Percentiles rank a stretch among this genome's conserved stretches.
Evolutionary conservation across 2,888 invertebrate genomes (phyloP).

Genomic region (Cephus spinipes): DNA sequence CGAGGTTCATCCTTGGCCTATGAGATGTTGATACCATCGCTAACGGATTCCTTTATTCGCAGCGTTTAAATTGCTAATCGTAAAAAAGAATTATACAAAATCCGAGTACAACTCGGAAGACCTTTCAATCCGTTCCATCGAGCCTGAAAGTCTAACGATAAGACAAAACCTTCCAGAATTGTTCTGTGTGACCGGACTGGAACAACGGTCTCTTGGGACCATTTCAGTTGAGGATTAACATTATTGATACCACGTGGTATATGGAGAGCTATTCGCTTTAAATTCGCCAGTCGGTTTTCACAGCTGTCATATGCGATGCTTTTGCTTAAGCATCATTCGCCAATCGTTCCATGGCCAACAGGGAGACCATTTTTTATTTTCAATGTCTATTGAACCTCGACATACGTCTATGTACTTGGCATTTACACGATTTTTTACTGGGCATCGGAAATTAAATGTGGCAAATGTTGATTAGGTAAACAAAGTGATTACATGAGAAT

Average conservation of each 20-base stretch:
- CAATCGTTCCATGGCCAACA: not conserved
- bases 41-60: not conserved
- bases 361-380: not conserved
- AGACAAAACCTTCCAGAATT: constrained; percentile 7
- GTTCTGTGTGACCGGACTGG: not conserved
- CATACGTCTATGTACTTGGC: not conserved
- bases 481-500: not conserved
- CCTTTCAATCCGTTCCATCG: constrained; percentile 11
- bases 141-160: constrained; percentile 1
- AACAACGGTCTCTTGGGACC: not conserved
- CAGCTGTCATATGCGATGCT: not conserved
- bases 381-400: not conserved
- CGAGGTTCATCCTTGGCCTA: not conserved
- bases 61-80: not conserved
- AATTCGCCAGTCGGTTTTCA: not conserved
- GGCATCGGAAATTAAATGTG: not conserved
- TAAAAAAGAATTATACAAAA: not conserved
- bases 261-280: not conserved
- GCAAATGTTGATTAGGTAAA: not conserved
- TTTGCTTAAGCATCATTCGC: not conserved
- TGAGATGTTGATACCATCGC: not conserved
- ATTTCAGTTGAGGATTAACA: not conserved
- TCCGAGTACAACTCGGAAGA: not conserved
- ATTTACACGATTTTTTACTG: too few species aligned
- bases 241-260: not conserved